A percentile compares a stretch with the other conserved stretches of the same genome.
Evolutionary conservation across 2,797 vertebrate genomes (phyloP).

Genomic region (Enteromius radiatus): DNA sequence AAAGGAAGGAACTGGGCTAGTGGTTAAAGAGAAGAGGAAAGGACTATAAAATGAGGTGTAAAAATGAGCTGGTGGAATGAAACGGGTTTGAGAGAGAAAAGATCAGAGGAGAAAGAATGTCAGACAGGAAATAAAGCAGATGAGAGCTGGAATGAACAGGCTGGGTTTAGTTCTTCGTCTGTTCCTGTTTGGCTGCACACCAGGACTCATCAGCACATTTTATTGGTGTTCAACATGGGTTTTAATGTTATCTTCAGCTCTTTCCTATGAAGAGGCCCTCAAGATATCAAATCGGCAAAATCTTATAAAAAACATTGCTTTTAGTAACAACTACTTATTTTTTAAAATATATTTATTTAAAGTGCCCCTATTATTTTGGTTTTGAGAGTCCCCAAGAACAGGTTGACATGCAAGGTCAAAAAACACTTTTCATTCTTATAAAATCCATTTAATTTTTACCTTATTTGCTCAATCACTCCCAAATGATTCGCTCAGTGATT

Average conservation of each 20-base stretch:
- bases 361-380: too few relatives aligned
- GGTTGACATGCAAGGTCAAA: too few relatives aligned
- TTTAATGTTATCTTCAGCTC: neutral
- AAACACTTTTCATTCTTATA: too few relatives aligned
- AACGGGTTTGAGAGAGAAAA: neutral
- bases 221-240: conserved; percentile 12
- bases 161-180: conserved; percentile 25
- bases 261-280: conserved; percentile 14
- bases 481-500: too few relatives aligned
- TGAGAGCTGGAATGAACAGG: conserved; percentile 1
- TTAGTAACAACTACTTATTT: neutral
- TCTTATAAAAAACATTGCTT: neutral
- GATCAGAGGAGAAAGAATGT: conserved; percentile 9
- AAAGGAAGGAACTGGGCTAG: neutral
- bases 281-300: conserved; percentile 12
- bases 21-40: conserved; percentile 7
- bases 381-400: too few relatives aligned
- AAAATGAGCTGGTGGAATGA: neutral
- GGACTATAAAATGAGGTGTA: conserved; percentile 1
- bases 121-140: conserved; percentile 33
- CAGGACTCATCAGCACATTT: conserved; percentile 24
- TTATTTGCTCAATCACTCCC: too few relatives aligned
- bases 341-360: neutral
- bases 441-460: too few relatives aligned
- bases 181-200: conserved; percentile 35